Conservation (phyloP, 2,888 invertebrate species). For the Trachelus stipa region DNA sequence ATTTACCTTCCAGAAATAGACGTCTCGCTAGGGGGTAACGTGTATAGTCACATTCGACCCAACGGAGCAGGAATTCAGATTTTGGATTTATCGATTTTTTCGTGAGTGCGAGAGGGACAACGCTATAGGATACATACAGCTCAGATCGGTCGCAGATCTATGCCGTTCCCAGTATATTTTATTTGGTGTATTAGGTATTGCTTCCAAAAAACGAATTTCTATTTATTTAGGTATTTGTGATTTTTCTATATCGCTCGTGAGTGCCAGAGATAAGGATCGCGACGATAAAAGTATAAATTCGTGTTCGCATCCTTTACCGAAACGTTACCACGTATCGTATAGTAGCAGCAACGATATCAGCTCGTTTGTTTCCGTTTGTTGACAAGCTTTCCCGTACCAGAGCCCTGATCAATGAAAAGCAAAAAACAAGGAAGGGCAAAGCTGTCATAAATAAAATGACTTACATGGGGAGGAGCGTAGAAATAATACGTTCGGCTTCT, state of each 20-base stretch:
- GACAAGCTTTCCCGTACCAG: background rate
- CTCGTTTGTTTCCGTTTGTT: background rate
- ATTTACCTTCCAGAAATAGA: background rate
- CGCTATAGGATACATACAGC: background rate
- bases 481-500: constrained; percentile 81
- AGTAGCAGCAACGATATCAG: background rate
- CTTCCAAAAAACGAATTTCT: background rate
- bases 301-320: background rate
- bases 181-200: background rate
- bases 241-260: background rate
- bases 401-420: background rate
- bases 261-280: background rate
- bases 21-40: background rate
- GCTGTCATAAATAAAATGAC: constrained; percentile 38
- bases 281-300: background rate
- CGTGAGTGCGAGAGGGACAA: background rate
- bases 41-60: background rate
- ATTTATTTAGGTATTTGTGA: background rate
- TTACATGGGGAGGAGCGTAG: constrained; percentile 81
- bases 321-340: background rate
- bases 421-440: background rate
- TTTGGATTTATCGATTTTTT: background rate
- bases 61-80: background rate
- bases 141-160: background rate
- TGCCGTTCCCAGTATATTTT: background rate